Evolutionary conservation across 1,140 invertebrate genomes (phyloP).

Genomic region (Drosophila equinoxialis): DNA sequence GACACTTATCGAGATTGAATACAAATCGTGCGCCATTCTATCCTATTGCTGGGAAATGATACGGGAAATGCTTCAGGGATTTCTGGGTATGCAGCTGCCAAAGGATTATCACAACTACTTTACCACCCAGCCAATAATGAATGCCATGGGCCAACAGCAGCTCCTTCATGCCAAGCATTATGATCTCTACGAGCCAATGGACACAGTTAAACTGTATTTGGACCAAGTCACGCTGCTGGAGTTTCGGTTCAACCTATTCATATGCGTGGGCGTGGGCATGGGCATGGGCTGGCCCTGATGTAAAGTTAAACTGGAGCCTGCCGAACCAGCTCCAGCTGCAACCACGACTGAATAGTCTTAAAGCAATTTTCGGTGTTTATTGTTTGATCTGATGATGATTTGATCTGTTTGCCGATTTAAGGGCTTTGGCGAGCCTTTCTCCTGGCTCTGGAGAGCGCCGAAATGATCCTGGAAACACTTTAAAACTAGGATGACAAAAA

Average conservation of each 20-base stretch:
- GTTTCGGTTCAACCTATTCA: slow-evolving; percentile 29
- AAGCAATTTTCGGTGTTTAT: neutral
- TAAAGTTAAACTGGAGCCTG: slow-evolving; percentile 70
- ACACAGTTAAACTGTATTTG: slow-evolving; percentile 97
- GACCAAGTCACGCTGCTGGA: slow-evolving; percentile 86
- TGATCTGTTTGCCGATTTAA: too few relatives aligned
- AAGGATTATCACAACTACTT: slow-evolving; percentile 86
- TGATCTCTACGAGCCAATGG: slow-evolving; percentile 93
- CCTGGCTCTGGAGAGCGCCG: too few relatives aligned
- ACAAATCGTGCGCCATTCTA: slow-evolving; percentile 94
- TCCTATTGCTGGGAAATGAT: slow-evolving; percentile 95
- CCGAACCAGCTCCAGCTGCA: slow-evolving; percentile 40
- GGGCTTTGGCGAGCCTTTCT: too few relatives aligned
- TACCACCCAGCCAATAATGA: slow-evolving; percentile 83
- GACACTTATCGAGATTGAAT: slow-evolving; percentile 97
- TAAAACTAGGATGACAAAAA: too few relatives aligned
- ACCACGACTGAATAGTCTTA: neutral
- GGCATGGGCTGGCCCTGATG: slow-evolving; percentile 57
- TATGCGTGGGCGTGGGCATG: slow-evolving; percentile 16
- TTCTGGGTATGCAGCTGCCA: slow-evolving; percentile 91
- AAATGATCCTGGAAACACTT: too few relatives aligned
- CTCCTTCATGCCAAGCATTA: slow-evolving; percentile 86
- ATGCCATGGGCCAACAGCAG: slow-evolving; percentile 77
- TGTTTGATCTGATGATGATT: too few relatives aligned
- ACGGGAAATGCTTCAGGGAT: slow-evolving; percentile 95